Base-by-base conservation (phyloP, 2,113 vertebrate species). In the Gavialis gangeticus region DNA sequence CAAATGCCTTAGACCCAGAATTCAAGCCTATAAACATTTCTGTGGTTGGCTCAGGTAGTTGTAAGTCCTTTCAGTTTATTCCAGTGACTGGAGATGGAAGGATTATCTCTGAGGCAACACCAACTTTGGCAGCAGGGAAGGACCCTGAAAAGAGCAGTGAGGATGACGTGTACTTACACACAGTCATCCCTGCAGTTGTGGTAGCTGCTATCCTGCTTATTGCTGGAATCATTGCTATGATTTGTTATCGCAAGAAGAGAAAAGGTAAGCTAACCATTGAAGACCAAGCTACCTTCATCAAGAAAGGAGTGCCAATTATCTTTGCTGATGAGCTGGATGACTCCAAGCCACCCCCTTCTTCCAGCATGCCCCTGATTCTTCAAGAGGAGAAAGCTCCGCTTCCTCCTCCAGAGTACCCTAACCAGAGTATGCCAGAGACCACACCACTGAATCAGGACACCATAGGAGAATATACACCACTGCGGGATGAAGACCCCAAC, bases 231-330 rank as follows among this genome's bases (percentile, higher is more conserved):
- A 99, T 99, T 2, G 99, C 99, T 75, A 99, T 99, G 99, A 99
- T 99, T 92, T 99, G 99, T 96, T 99, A 99, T 85, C 98, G 99
- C 71, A 99, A 99, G 97, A 99, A 99, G 94, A 98, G 99, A 93
- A 99, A 98, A 97, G 99, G 99, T 75, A 99, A 99, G 94, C 98
- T 99, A 96, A 99, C 99, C 55, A 99, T 99, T 1, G 99, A 99
- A 97, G 99, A 99, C 96, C 99, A 99, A 97, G 99, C 99, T 84
- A 99, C 99, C 60, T 99, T 99, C 96, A 99, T 99, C 91, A 99
- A 99, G 98, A 99, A 99, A 57, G 99, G 99, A 0, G 99, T 99
- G 88, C 99, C 99, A 19, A 99, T 99, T 82, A 99, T 99, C 97
- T 99, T 99, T 3, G 99, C 99, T 0, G 99, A 99, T 0, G 99